Evolutionary conservation across 2,797 vertebrate species (phyloP).

Genomic region (Macroramphosus scolopax): DNA sequence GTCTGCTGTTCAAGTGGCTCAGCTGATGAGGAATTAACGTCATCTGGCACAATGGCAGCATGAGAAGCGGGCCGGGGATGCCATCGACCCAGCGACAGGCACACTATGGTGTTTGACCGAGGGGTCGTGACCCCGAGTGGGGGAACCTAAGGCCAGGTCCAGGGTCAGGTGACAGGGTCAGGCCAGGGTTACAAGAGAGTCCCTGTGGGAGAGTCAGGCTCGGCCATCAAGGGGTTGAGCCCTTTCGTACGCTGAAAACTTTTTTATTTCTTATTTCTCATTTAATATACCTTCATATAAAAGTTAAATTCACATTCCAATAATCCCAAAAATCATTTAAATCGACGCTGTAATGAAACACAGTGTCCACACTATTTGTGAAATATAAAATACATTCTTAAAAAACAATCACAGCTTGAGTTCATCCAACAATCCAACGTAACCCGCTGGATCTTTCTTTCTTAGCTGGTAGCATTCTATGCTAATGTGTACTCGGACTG

Average conservation of each 20-base stretch:
- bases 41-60: slow-evolving; percentile 56
- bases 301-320: slow-evolving; percentile 28
- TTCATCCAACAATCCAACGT: neutral
- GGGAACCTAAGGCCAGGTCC: slow-evolving; percentile 52
- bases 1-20: slow-evolving; percentile 41
- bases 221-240: slow-evolving; percentile 9
- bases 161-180: slow-evolving; percentile 56
- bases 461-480: slow-evolving; percentile 39
- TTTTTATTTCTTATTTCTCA: slow-evolving; percentile 42
- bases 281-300: too few species aligned
- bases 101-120: slow-evolving; percentile 59
- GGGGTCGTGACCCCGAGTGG: slow-evolving; percentile 48
- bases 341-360: slow-evolving; percentile 8
- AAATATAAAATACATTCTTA: too few species aligned
- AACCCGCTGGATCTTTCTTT: slow-evolving; percentile 9
- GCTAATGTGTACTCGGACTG: slow-evolving; percentile 71
- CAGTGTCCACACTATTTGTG: slow-evolving; percentile 1
- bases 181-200: slow-evolving; percentile 48
- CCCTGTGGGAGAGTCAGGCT: slow-evolving; percentile 51
- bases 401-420: slow-evolving; percentile 8
- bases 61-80: slow-evolving; percentile 32
- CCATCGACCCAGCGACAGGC: slow-evolving; percentile 64
- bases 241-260: slow-evolving; percentile 28
- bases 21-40: slow-evolving; percentile 65
- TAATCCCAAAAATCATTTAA: slow-evolving; percentile 25